Percentiles rank a stretch among this genome's conserved stretches.
These are phyloP conservation scores for Pseudococcus longispinus DNA, from an alignment of 2,888 invertebrate genomes.

Conservation along the genomic window DNA sequence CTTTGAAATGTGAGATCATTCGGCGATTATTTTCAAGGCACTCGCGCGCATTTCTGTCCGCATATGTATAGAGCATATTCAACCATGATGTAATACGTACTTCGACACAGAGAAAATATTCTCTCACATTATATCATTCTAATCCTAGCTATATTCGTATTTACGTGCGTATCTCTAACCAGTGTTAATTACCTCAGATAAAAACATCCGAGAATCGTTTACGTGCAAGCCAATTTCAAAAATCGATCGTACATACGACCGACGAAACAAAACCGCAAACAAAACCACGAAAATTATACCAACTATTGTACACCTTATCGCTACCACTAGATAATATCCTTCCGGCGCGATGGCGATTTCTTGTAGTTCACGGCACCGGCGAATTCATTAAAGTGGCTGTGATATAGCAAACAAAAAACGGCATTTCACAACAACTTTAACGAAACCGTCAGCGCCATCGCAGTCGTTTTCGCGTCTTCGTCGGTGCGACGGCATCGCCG, in stretches of 20 bases:
- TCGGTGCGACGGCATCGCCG: too few relatives aligned
- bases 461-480: neutral
- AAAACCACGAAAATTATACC: too few relatives aligned
- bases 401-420: slow-evolving; percentile 75
- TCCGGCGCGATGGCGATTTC: neutral
- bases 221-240: neutral
- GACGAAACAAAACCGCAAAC: neutral
- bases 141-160: neutral
- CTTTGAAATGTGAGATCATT: slow-evolving; percentile 36
- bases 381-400: slow-evolving; percentile 97
- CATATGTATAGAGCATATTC: neutral
- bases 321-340: neutral
- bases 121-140: neutral
- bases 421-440: slow-evolving; percentile 91
- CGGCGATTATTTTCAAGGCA: neutral
- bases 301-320: neutral
- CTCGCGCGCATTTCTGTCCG: neutral
- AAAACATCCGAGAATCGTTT: neutral
- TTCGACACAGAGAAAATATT: neutral
- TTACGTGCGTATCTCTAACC: neutral
- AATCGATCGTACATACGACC: neutral
- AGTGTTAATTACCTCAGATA: neutral
- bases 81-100: neutral
- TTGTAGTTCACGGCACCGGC: neutral
- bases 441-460: slow-evolving; percentile 61